Base-by-base conservation (phyloP, 2,888 invertebrate genomes). In the Gastrophysa polygoni region DNA sequence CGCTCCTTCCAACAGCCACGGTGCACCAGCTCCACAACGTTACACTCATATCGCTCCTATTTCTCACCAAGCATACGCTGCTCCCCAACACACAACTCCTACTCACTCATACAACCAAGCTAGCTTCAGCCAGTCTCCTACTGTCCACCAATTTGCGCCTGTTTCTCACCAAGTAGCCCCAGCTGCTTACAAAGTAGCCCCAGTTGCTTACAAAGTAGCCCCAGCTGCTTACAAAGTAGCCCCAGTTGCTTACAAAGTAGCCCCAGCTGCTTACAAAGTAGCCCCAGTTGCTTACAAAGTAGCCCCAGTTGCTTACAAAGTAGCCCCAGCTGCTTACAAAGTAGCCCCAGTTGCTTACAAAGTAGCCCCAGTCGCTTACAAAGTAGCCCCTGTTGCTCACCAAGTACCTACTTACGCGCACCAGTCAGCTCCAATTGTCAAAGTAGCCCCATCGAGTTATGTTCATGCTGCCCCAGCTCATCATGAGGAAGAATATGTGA, bases 401-500 rank as follows among this genome's bases (percentile, higher is more conserved):
- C 52, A 28, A 20, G 52, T 49, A 8, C 57, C 60, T 21, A 57
- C 66, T 18, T 52, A 63, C 8, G 46, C 66, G 5, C 58, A 66
- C 48, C 49, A 54, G 43, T 61, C 50, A 8, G 67, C 63, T 32
- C 68, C 70, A 4, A 61, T 66, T 20, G 64, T 68, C 44, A 57
- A 67, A 58, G 54, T 65, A 11, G 50, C 57, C 24, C 56, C 57
- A 10, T 59, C 60, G 7, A 57, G 55, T 16, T 49, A 55, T 49
- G 55, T 54, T n/a, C 63, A 64, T 17, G 65, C 63, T 46, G 63
- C 61, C 28, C 61, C 64, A 14, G 59, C 64, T 49, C 68, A 68
- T 38, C 67, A 70, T 29, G 64, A 66, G 56, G 68, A 68, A 56
- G 62, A 68, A 59, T 63, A 66, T 44, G 68, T 68, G 55, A 68